Base-by-base conservation (phyloP, 2,113 vertebrate genomes). In the Cololabis saira region DNA sequence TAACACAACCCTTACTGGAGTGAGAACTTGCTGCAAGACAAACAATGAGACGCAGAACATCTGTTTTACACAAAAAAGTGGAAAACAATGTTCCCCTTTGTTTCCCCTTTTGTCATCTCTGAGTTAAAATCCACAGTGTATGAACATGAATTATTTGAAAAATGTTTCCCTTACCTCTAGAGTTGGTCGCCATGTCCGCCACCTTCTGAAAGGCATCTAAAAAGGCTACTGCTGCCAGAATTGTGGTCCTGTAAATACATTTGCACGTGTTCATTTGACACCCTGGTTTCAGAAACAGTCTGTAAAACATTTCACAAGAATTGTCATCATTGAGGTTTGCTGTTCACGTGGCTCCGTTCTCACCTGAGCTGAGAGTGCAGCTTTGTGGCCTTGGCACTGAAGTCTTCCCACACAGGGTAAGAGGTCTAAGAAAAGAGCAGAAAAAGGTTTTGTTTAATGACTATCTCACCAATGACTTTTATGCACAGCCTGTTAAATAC, bases 161-260 rank as follows among this genome's bases (percentile, higher is more conserved):
- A 37, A 37, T 37, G 33, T 37, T 37, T 37, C 6, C 33, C 33
- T 90, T 91, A 99, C 97, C 97, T 96, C 96, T 92, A 8, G 98
- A 96, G 93, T 95, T 98, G 91, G 98, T 99, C 50, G 97, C 97
- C 96, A 99, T 97, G 87, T 99, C 98, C 0, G 97, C 98, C 90
- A 99, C 97, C 92, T 98, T 99, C 93, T 99, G 98, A 94, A 99
- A 99, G 87, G 98, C 96, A 87, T 99, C 98, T 78, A 99, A 87
- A 91, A 99, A 99, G 80, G 97, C 96, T 65, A 96, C 95, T 2
- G 96, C 94, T 33, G 96, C 96, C 93, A 98, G 92, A 89, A 98
- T 95, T 0, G 97, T 98, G 69, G 97, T 98, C 94, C 98, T 99
- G 89, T 47, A 84, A 80, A 78, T 2, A 81, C 2, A 85, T 21